A percentile compares a stretch with the other conserved stretches of the same genome.
Conservation (phyloP, 1,140 invertebrate species). For the Augochlora pura region DNA sequence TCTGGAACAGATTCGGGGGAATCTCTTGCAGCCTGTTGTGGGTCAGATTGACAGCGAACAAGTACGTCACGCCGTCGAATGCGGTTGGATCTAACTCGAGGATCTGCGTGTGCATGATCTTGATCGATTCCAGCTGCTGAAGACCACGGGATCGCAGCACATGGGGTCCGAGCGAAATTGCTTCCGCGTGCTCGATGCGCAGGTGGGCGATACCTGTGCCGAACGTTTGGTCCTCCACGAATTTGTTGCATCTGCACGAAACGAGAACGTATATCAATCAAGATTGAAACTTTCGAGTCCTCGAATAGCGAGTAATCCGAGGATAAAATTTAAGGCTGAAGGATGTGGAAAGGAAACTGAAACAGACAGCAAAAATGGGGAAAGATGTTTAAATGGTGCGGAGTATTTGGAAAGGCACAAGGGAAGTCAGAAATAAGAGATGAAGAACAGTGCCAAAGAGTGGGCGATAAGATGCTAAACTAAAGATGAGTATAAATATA, state of each 20-base stretch:
- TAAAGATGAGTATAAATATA: too few relatives aligned
- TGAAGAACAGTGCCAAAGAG: too few relatives aligned
- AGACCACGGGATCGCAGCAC: constrained; percentile 71
- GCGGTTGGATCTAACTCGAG: constrained; percentile 79
- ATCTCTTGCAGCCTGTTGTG: constrained; percentile 83
- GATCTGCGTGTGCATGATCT: constrained; percentile 74
- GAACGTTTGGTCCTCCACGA: constrained; percentile 72
- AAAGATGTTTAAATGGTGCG: too few relatives aligned
- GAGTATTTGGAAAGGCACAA: too few relatives aligned
- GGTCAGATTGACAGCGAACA: constrained; percentile 85
- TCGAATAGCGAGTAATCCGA: too few relatives aligned
- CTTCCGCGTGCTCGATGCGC: constrained; percentile 68
- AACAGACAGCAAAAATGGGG: too few relatives aligned
- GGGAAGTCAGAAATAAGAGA: too few relatives aligned
- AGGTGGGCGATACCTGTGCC: constrained; percentile 70
- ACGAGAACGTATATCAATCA: background rate
- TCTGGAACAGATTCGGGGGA: constrained; percentile 84
- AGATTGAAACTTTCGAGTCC: too few relatives aligned
- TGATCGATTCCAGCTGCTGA: constrained; percentile 74
- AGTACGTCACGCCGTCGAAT: constrained; percentile 83
- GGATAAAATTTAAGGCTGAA: too few relatives aligned
- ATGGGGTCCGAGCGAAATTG: constrained; percentile 70
- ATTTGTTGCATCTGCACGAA: constrained; percentile 69
- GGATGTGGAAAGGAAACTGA: too few relatives aligned
- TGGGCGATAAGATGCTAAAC: too few relatives aligned